phyloP scores from a whole-genome alignment of 1,140 invertebrate genomes.

The Sitobion miscanthi region DNA sequence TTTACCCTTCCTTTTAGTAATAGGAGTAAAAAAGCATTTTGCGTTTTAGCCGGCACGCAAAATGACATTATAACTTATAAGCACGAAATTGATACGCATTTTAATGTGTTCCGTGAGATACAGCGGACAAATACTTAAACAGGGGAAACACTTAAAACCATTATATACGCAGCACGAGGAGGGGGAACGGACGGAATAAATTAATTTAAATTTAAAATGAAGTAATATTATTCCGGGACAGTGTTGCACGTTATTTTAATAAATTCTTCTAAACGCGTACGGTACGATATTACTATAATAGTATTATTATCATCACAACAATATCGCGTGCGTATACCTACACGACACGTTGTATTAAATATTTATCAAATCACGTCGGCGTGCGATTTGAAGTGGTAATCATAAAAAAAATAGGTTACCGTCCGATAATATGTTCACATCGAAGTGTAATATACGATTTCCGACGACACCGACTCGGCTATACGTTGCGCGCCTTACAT shows the following conservation, averaged over 20 bases:
- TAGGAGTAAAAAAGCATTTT: not conserved
- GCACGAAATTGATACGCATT: slow-evolving; percentile 26
- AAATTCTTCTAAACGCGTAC: not conserved
- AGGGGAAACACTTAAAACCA: not conserved
- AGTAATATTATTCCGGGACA: not conserved
- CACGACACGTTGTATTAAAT: not conserved
- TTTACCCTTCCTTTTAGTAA: slow-evolving; percentile 8
- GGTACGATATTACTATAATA: too few species aligned
- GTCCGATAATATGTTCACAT: not conserved
- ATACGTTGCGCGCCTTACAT: too few species aligned
- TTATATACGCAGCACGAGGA: not conserved
- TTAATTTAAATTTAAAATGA: slow-evolving; percentile 34
- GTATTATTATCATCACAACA: not conserved
- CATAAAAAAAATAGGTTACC: not conserved
- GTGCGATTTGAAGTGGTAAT: not conserved
- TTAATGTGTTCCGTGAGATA: slow-evolving; percentile 18
- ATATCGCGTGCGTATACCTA: not conserved
- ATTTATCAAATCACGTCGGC: not conserved
- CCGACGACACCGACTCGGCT: too few species aligned
- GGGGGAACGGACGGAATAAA: not conserved
- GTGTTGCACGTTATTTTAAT: not conserved
- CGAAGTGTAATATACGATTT: not conserved
- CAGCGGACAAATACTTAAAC: not conserved
- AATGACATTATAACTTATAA: slow-evolving; percentile 30
- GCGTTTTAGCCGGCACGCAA: not conserved